Base-by-base conservation (phyloP, 1,140 invertebrate genomes). In the Elysia chlorotica region DNA sequence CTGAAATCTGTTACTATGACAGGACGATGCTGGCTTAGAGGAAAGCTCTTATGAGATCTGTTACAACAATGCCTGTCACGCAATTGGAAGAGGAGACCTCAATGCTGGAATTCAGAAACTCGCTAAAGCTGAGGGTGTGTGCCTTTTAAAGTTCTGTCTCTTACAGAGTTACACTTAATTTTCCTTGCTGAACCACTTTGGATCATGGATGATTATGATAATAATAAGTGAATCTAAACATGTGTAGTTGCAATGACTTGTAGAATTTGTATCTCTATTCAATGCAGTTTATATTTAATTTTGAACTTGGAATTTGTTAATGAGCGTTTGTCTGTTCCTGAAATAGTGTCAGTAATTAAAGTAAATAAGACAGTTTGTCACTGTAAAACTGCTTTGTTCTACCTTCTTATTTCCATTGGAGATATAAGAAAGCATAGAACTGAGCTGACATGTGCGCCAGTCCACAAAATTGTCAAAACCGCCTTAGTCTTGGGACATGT, bases 11-110 rank as follows among this genome's bases (percentile, higher is more conserved):
- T n/a, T n/a, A n/a, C n/a, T n/a, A n/a, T n/a, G 66, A 36, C 84
- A 90, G 77, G 89, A 91, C 70, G 80, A 90, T 57, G 89, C 89
- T 57, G 84, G 86, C 10, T 78, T 92, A 10, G 80, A 87, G 53
- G 91, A 92, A 70, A 85, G 90, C 37, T 93, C 93, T 0, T 98
- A 97, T 87, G 97, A 99, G 85, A 84, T 97, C 48, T 91, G 92
- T 35, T 99, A 97, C 82, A 99, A 99, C 85, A 90, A 91, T 41
- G 95, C 95, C 5, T 96, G 95, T 85, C 90, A 92, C 61, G 86
- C 94, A 21, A 91, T 95, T 59, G 92, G 92, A 74, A 88, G 90
- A 57, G 92, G 91, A 4, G 91, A 92, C 75, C 92, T 90, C 82
- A 84, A 86, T 54, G 94, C 95, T 80, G 96, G 96, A 1, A 91